These are phyloP conservation scores for Myiopsitta monachus DNA, from an alignment of 2,113 vertebrate species.

Conservation along the genomic window DNA sequence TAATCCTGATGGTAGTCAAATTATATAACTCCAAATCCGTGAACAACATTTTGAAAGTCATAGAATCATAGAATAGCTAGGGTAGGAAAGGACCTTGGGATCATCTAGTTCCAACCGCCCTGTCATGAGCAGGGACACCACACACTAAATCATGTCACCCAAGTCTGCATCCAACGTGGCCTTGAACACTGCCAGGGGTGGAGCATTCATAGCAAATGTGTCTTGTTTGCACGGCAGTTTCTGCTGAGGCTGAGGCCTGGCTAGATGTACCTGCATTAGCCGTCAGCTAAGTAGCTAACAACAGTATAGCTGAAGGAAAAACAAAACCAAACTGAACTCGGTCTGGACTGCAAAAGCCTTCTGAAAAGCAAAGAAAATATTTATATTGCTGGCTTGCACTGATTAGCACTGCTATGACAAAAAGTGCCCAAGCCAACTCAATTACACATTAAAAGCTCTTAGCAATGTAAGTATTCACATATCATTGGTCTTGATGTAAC, in stretches of 20 bases:
- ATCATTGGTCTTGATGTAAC: not conserved
- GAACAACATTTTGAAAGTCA: not conserved
- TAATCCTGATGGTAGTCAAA: not conserved
- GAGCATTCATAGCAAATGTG: not conserved
- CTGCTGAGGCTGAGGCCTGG: not conserved
- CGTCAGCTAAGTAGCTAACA: not conserved
- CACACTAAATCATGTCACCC: not conserved
- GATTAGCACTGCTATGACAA: not conserved
- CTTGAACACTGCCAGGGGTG: not conserved
- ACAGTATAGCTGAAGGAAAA: not conserved
- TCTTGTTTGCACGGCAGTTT: not conserved
- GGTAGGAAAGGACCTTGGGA: not conserved
- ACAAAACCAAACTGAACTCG: not conserved
- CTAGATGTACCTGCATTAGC: not conserved
- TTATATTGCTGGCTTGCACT: not conserved
- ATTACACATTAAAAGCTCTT: not conserved
- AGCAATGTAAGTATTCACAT: not conserved
- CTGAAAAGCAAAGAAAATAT: constrained; percentile 15
- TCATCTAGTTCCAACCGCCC: not conserved
- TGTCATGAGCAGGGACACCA: not conserved
- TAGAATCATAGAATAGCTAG: not conserved
- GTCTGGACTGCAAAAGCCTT: not conserved
- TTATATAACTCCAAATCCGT: not conserved
- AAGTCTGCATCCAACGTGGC: not conserved
- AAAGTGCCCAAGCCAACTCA: not conserved